Conservation (phyloP, 2,113 vertebrate genomes). For the Cisticola juncidis region DNA sequence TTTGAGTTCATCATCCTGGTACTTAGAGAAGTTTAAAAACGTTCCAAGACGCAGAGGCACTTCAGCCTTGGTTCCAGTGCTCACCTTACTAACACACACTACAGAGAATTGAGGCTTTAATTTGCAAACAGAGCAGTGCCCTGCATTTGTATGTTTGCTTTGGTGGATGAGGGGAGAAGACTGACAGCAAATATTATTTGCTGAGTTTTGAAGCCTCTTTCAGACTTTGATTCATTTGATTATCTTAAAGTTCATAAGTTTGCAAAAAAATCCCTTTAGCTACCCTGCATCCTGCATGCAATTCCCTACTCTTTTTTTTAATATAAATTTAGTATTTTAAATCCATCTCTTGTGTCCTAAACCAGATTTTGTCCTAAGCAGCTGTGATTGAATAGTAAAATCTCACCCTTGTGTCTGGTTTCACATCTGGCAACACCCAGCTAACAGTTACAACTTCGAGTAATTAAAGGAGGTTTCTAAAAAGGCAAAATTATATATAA, state of each 20-base stretch:
- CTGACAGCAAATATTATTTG: neutral
- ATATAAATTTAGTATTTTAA: slow-evolving; percentile 69
- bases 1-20: neutral
- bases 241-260: slow-evolving; percentile 27
- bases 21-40: neutral
- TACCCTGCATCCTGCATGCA: slow-evolving; percentile 21
- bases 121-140: slow-evolving; percentile 45
- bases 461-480: slow-evolving; percentile 70
- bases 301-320: slow-evolving; percentile 65
- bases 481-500: slow-evolving; percentile 35
- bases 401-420: slow-evolving; percentile 80
- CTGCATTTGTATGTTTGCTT: neutral
- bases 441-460: slow-evolving; percentile 67
- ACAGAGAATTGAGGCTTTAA: slow-evolving; percentile 11
- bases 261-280: slow-evolving; percentile 37
- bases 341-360: slow-evolving; percentile 63
- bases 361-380: slow-evolving; percentile 72
- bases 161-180: neutral
- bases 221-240: slow-evolving; percentile 6
- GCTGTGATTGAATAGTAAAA: slow-evolving; percentile 78
- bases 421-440: slow-evolving; percentile 80
- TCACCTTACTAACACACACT: neutral
- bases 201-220: neutral
- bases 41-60: neutral
- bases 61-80: neutral